These are phyloP conservation scores for Sussaba pulchella DNA, from an alignment of 2,888 invertebrate species.

Conservation along the genomic window DNA sequence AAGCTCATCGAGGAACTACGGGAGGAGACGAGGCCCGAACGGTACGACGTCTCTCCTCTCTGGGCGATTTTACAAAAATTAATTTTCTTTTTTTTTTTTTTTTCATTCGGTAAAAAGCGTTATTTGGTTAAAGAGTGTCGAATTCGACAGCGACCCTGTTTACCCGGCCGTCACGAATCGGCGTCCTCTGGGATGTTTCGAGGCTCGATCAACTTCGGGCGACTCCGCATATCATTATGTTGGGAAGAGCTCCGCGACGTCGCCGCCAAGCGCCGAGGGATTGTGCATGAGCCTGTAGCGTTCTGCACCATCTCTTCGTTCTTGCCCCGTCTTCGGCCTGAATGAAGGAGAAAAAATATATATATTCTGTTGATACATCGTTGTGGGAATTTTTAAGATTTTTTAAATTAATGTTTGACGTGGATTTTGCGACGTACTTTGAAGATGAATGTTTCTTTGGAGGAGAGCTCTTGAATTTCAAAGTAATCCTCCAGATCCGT, in stretches of 20 bases:
- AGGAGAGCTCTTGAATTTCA: constrained; percentile 96
- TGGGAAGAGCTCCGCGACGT: constrained; percentile 96
- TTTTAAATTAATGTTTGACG: too few species aligned
- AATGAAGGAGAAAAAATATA: constrained; percentile 74
- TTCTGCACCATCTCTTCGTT: constrained; percentile 95
- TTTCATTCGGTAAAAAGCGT: constrained; percentile 59
- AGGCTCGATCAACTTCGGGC: constrained; percentile 79
- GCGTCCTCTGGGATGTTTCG: constrained; percentile 28
- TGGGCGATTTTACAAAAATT: constrained; percentile 16
- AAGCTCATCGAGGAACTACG: constrained; percentile 47
- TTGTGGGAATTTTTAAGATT: too few species aligned
- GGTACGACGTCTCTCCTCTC: constrained; percentile 21
- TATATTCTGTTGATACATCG: too few species aligned
- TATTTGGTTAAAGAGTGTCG: constrained; percentile 67
- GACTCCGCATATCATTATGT: constrained; percentile 96
- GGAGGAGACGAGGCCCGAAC: constrained; percentile 38
- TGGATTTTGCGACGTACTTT: constrained; percentile 89
- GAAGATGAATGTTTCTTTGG: constrained; percentile 97
- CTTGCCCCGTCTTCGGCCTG: constrained; percentile 95
- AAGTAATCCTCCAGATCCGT: constrained; percentile 97
- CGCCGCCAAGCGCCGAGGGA: constrained; percentile 97
- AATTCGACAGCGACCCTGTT: constrained; percentile 56
- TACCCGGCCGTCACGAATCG: constrained; percentile 13
- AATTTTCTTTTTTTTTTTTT: constrained; percentile 1
- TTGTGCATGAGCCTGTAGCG: constrained; percentile 95